Evolutionary conservation across 53 echinoderm and acorn worm genomes (phyloP), one percentile per base, ranked within the genome.

Genomic region (Paracentrotus lividus): DNA sequence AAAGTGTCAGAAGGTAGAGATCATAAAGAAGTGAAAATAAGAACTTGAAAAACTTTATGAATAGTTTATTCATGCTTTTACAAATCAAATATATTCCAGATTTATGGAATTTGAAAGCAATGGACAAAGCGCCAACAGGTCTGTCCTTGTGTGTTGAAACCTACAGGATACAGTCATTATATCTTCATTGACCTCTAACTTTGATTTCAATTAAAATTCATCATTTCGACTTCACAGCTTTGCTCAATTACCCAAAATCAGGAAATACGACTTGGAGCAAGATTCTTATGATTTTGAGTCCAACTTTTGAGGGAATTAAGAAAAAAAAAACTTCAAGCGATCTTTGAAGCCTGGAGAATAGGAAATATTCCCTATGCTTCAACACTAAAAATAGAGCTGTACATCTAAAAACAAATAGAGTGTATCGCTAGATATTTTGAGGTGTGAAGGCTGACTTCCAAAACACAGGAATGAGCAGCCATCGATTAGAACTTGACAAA

Each of bases 191-290:
- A 72, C 72, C 72, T 40, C 34, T 69, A 38, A 69, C 69, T 69
- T 34, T 69, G 14, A 69, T 69, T 36, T 40, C 72, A 72, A 40
- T 72, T 72, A 72, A 72, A 38, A 40, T 72, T 64, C 36, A 67
- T 38, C 36, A 10, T 72, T 15, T 40, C 40, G 72, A 40, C 40
- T 72, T 16, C 15, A 18, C 38, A 69, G 34, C 69, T 69, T 72
- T 21, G 40, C 72, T 72, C 72, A 18, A 72, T 72, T 72, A 72
- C 72, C 36, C 72, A 72, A 15, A 72, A 72, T 72, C 72, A 72
- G 40, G 72, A 72, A 36, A 72, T 9, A 38, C 40, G 36, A 18
- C 36, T 20, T 16, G 72, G 40, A 36, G 40, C 16, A 10, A 10
- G 72, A 72, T 72, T 72, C 40, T 40, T 20, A 18, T 72, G 72